Base-by-base conservation (phyloP, 1,140 invertebrate species). In the Zaprionus davidi region DNA sequence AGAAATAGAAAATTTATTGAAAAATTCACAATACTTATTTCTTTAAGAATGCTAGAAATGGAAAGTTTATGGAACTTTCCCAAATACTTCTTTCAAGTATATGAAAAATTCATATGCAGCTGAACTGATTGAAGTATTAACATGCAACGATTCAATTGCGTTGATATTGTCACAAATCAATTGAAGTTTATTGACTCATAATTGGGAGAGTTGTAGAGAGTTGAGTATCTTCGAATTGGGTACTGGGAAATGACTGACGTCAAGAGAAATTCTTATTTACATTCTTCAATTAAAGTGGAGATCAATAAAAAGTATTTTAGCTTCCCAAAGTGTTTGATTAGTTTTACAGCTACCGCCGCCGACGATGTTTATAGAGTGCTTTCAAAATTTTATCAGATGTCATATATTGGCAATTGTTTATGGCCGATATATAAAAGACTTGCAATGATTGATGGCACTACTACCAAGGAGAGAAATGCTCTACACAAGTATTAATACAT, bases 391-490 rank as follows among this genome's bases (percentile, higher is more conserved):
- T 81, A 87, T 87, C 84, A 84, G n/a, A 59, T 49, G 77, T 59
- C 76, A 67, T 87, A 87, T 74, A 88, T 87, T 88, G 77, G 49
- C 74, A 73, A 76, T 84, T 79, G 88, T 88, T 88, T 88, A 87
- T 88, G 57, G 57, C 84, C 20, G 46, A 66, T 67, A 73, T 71
- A 87, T 87, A 88, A 87, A 88, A 59, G 74, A 58, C 71, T 68
- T 76, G 71, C 68, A 49, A 87, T 88, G 84, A 87, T 81, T 71
- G 81, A 87, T 88, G 64, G 83, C 46, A 63, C 57, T 58, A 49
- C 46, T 17, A 56, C 20, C 20, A 13, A 2, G 46, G 1, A 24
- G 12, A 44, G 24, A 73, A 79, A 71, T 74, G 34, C n/a, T 57
- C 41, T 60, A 58, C 1, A n/a, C 22, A 22, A 31, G 13, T 34